Conservation (phyloP, 2,888 invertebrate species). For the Mantis religiosa region DNA sequence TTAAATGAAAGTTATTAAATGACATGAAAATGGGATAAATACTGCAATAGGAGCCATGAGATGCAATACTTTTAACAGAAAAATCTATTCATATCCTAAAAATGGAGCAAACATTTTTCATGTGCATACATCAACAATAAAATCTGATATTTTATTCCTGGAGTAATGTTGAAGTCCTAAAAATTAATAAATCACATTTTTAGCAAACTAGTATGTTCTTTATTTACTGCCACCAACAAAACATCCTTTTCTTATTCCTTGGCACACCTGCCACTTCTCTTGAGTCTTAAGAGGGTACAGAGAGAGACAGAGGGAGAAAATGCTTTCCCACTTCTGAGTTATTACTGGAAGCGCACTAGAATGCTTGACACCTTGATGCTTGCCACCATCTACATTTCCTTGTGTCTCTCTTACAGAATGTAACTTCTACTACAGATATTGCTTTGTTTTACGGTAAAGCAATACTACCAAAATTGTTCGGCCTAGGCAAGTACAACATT, state of each 20-base stretch:
- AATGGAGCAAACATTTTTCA: background rate
- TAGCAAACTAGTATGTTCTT: constrained; percentile 18
- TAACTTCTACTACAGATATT: no score
- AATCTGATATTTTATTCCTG: constrained; percentile 17
- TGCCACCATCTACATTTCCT: no score
- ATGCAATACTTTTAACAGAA: background rate
- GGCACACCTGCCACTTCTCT: background rate
- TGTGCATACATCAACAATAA: background rate
- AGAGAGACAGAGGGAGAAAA: background rate
- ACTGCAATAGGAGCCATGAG: background rate
- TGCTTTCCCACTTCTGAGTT: background rate
- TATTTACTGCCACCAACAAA: background rate
- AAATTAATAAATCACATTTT: constrained; percentile 27
- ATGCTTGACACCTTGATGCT: background rate
- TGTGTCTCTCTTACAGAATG: no score
- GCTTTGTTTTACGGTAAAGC: no score
- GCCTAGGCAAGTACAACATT: no score
- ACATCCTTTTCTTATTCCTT: background rate
- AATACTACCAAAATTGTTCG: no score
- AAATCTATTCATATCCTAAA: background rate
- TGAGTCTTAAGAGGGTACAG: no score
- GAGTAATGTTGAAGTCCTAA: constrained; percentile 18
- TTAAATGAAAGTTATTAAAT: background rate
- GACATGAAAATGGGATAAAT: background rate
- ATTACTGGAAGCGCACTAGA: background rate